phyloP scores from a whole-genome alignment of 2,888 invertebrate genomes.

The Theretra japonica region DNA sequence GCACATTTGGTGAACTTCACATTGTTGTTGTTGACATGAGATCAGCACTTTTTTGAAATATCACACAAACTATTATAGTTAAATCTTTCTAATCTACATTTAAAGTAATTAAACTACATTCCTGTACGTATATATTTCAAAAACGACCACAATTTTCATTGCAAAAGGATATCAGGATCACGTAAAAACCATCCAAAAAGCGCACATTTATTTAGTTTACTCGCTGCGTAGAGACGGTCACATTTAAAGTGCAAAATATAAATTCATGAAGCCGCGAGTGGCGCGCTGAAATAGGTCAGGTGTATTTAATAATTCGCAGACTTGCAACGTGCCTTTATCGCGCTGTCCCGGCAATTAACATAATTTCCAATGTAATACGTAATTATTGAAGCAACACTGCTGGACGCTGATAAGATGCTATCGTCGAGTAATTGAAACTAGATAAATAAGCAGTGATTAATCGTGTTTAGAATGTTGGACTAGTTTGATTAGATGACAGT shows the following conservation, averaged over 20 bases:
- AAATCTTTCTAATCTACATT: no score
- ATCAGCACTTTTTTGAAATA: background rate
- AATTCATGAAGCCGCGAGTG: slow-evolving; percentile 23
- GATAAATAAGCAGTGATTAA: background rate
- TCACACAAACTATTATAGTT: no score
- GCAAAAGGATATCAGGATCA: no score
- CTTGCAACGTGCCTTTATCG: slow-evolving; percentile 47
- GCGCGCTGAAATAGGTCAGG: slow-evolving; percentile 55
- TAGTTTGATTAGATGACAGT: background rate
- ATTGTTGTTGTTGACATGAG: no score
- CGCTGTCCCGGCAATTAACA: slow-evolving; percentile 47
- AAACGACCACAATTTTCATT: no score
- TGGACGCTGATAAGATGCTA: background rate
- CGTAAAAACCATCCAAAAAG: background rate
- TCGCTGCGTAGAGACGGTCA: background rate
- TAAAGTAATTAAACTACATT: no score
- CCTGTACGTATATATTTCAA: no score
- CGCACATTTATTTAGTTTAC: background rate
- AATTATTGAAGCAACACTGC: background rate
- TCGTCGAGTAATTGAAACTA: background rate
- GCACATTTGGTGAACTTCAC: no score
- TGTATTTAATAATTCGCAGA: slow-evolving; percentile 56
- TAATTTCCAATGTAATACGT: slow-evolving; percentile 42
- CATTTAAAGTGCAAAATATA: slow-evolving; percentile 12
- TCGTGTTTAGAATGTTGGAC: background rate